Percentiles rank a stretch among this genome's conserved stretches.
These are phyloP conservation scores for Lepidochrysops patricia DNA, from an alignment of 2,888 invertebrate genomes.

Conservation along the genomic window DNA sequence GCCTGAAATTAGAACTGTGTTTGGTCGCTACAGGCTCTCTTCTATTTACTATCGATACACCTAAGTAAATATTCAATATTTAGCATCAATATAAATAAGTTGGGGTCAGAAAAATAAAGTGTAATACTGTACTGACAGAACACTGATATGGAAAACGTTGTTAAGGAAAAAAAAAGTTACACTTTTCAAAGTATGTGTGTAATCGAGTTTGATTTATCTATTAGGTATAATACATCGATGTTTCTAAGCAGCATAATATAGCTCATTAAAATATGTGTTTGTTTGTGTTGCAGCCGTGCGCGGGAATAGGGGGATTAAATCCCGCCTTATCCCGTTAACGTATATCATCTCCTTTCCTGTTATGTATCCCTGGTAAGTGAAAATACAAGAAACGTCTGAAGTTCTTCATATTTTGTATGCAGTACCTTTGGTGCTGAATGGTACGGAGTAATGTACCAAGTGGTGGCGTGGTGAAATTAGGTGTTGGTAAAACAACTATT, in stretches of 20 bases:
- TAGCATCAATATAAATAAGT: background rate
- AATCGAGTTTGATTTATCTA: too few relatives aligned
- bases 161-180: too few relatives aligned
- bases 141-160: too few relatives aligned
- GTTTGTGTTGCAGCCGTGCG: slow-evolving; percentile 43
- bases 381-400: background rate
- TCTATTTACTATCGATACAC: background rate
- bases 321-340: slow-evolving; percentile 33
- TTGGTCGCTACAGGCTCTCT: background rate
- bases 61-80: background rate
- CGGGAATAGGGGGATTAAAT: slow-evolving; percentile 57
- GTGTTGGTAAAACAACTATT: too few relatives aligned
- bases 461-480: too few relatives aligned
- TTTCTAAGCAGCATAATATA: slow-evolving; percentile 30
- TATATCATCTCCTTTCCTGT: background rate
- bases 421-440: too few relatives aligned
- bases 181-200: too few relatives aligned
- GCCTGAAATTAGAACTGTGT: background rate
- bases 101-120: background rate
- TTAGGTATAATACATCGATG: slow-evolving; percentile 22
- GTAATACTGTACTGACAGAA: background rate
- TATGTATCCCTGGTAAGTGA: background rate
- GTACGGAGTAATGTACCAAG: too few relatives aligned
- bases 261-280: slow-evolving; percentile 52
- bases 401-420: too few relatives aligned